These are phyloP conservation scores for Xestia xanthographa DNA, from an alignment of 2,888 invertebrate genomes.

Conservation along the genomic window DNA sequence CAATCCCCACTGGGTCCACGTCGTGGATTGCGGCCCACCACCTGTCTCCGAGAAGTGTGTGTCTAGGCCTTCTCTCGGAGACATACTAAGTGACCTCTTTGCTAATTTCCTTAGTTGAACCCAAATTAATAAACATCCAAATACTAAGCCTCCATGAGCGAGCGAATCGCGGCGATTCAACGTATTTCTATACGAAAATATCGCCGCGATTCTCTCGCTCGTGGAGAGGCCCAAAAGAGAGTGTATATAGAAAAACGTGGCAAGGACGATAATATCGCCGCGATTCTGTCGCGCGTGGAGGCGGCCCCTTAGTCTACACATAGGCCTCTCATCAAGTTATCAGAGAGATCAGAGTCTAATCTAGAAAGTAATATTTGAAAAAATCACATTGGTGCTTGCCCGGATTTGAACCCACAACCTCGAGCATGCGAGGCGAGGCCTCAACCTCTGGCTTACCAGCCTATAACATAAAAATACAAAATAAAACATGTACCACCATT, in stretches of 20 bases:
- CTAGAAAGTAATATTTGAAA: not conserved
- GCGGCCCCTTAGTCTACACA: no score
- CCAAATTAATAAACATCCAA: no score
- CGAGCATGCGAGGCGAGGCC: not conserved
- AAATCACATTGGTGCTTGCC: not conserved
- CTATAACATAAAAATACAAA: not conserved
- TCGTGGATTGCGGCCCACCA: not conserved
- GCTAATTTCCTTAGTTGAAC: no score
- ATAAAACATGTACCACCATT: not conserved
- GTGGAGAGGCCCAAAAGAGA: no score
- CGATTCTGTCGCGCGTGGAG: no score
- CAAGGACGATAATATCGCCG: no score
- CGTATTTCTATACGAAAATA: no score
- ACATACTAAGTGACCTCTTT: not conserved
- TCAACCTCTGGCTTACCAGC: not conserved
- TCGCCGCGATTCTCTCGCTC: no score
- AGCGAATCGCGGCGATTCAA: no score
- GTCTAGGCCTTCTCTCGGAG: no score
- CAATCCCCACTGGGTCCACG: not conserved
- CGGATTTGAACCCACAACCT: not conserved
- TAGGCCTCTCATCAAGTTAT: not conserved
- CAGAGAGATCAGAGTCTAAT: not conserved
- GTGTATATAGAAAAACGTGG: no score
- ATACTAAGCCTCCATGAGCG: no score
- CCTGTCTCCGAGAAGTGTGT: not conserved